A percentile compares a stretch with the other conserved stretches of the same genome.
These are phyloP conservation scores for Irena cyanogastra DNA, from an alignment of 2,113 vertebrate genomes.

Conservation along the genomic window DNA sequence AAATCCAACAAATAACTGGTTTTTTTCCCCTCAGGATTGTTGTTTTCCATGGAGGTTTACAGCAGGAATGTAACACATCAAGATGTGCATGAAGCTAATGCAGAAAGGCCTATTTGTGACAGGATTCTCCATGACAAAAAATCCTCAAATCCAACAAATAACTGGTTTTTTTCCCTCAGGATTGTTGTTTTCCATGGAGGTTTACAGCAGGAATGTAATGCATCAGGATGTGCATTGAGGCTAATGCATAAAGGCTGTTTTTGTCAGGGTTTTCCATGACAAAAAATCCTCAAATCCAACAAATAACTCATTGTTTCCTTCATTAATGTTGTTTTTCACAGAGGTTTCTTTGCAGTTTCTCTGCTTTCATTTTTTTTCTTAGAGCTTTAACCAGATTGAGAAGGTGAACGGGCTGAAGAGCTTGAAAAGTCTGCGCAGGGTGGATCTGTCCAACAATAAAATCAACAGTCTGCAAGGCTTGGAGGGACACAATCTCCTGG, in stretches of 20 bases:
- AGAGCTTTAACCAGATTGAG: constrained; percentile 85
- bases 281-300: neutral
- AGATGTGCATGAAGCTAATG: neutral
- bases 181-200: neutral
- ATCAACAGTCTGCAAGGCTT: constrained; percentile 83
- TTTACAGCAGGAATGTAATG: neutral
- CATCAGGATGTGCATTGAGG: neutral
- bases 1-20: neutral
- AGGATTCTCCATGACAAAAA: neutral
- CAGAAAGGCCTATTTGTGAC: neutral
- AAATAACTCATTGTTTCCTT: no score
- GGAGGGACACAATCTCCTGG: constrained; percentile 75
- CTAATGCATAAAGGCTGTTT: neutral
- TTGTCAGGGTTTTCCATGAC: neutral
- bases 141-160: neutral
- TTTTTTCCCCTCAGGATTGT: neutral
- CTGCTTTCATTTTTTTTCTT: neutral
- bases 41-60: neutral
- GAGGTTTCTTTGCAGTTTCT: neutral
- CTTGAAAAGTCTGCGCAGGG: constrained; percentile 70
- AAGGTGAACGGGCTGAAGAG: constrained; percentile 77
- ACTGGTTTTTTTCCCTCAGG: neutral
- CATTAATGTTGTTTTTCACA: neutral
- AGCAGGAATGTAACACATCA: neutral
- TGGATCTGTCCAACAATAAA: constrained; percentile 86